Percentiles rank a stretch among this genome's conserved stretches.
These are phyloP conservation scores for Coleophora flavipennella DNA, from an alignment of 2,888 invertebrate genomes.

Conservation along the genomic window DNA sequence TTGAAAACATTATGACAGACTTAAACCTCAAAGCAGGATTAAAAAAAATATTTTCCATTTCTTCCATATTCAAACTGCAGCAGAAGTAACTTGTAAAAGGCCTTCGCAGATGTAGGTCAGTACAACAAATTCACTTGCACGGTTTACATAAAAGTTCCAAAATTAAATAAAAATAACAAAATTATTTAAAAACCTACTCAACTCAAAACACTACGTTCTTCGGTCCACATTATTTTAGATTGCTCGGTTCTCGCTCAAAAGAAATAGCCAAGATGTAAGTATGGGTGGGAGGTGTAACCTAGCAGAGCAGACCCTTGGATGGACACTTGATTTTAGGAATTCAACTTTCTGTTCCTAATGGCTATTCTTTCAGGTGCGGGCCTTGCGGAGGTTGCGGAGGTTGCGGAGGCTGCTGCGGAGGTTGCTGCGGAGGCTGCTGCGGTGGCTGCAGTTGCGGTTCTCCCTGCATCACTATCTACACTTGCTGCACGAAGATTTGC, in stretches of 20 bases:
- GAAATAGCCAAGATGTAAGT: constrained; percentile 31
- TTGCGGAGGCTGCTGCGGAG: constrained; percentile 25
- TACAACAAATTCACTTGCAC: constrained; percentile 40
- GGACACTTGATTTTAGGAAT: not conserved
- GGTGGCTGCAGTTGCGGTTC: constrained; percentile 26
- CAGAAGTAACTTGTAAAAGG: constrained; percentile 32
- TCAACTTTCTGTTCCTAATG: not conserved
- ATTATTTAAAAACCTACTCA: constrained; percentile 11
- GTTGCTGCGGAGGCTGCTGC: constrained; percentile 16
- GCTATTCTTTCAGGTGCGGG: constrained; percentile 36
- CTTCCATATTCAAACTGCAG: constrained; percentile 24
- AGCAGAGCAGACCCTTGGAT: not conserved
- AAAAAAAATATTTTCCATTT: constrained; percentile 6
- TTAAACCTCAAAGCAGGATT: too few species aligned
- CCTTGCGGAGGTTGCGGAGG: constrained; percentile 34
- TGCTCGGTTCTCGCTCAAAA: constrained; percentile 11
- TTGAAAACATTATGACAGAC: too few species aligned
- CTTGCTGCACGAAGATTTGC: too few species aligned
- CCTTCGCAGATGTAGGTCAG: constrained; percentile 19
- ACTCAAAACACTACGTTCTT: constrained; percentile 6
- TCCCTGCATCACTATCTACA: constrained; percentile 32
- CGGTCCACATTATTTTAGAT: constrained; percentile 13
- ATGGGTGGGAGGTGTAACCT: not conserved
- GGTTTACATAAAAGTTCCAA: constrained; percentile 24
- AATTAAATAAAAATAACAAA: constrained; percentile 22